Conservation (phyloP, 2,113 vertebrate species). For the Oreochromis aureus region DNA sequence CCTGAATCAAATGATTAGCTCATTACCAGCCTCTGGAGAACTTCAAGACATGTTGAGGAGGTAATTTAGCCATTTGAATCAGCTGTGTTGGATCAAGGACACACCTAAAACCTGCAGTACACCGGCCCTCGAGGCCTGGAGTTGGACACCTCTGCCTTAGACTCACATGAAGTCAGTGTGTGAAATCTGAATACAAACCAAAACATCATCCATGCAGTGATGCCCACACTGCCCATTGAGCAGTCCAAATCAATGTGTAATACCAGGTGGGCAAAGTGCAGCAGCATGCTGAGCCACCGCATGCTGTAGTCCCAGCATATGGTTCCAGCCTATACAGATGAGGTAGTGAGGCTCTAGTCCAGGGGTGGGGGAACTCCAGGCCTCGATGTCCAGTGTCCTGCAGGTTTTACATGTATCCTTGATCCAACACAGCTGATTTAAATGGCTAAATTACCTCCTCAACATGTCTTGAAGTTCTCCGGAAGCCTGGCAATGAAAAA, state of each 20-base stretch:
- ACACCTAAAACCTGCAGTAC: no score
- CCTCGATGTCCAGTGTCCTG: fast-evolving
- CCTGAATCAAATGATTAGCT: no score
- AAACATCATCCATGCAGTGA: neutral
- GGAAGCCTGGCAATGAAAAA: neutral
- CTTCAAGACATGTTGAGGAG: no score
- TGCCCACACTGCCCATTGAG: neutral
- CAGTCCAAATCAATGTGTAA: neutral
- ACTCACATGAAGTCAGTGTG: neutral
- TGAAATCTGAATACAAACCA: neutral
- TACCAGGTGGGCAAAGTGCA: neutral
- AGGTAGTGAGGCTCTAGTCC: neutral
- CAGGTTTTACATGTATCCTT: neutral
- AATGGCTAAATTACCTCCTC: neutral
- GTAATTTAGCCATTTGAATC: no score
- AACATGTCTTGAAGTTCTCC: neutral
- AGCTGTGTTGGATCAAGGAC: no score
- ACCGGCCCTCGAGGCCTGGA: no score
- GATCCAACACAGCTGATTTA: neutral
- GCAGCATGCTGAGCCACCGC: neutral
- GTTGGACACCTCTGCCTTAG: neutral
- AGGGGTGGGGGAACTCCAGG: neutral
- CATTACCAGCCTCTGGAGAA: no score
- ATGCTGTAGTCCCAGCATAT: neutral
- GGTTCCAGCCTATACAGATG: neutral